Evolutionary conservation across 2,888 invertebrate genomes (phyloP).

Genomic region (Temnothorax rugatulus): DNA sequence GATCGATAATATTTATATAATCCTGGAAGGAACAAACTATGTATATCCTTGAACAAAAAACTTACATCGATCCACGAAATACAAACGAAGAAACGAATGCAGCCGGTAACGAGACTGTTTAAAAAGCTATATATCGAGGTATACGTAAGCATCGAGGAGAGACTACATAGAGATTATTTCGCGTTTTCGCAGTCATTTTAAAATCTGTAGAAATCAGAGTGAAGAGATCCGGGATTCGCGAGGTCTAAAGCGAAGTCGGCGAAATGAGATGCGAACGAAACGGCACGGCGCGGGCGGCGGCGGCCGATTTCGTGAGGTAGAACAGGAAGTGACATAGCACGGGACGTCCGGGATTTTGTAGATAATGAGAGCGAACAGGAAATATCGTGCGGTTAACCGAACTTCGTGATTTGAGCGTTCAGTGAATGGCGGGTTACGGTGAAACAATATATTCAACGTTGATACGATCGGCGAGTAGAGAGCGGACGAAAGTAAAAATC

Average conservation of each 20-base stretch:
- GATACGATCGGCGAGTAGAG: slow-evolving; percentile 50
- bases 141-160: not conserved
- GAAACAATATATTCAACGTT: slow-evolving; percentile 44
- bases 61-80: not conserved
- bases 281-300: slow-evolving; percentile 2
- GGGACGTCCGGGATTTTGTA: slow-evolving; percentile 71
- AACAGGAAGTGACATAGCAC: slow-evolving; percentile 72
- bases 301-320: slow-evolving; percentile 64
- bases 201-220: not conserved
- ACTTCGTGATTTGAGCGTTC: slow-evolving; percentile 67
- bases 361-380: slow-evolving; percentile 73
- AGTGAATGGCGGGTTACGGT: slow-evolving; percentile 52
- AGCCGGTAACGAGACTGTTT: slow-evolving; percentile 18
- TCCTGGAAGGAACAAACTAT: not conserved
- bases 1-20: slow-evolving; percentile 7
- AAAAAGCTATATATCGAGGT: not conserved
- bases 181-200: not conserved
- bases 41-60: slow-evolving; percentile 1
- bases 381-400: slow-evolving; percentile 79
- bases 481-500: slow-evolving; percentile 57
- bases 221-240: not conserved
- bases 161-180: not conserved
- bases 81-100: slow-evolving; percentile 2
- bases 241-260: not conserved
- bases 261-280: slow-evolving; percentile 29